These are phyloP conservation scores for Drosophila simulans DNA, from an alignment of 1,140 invertebrate species.

Conservation along the genomic window DNA sequence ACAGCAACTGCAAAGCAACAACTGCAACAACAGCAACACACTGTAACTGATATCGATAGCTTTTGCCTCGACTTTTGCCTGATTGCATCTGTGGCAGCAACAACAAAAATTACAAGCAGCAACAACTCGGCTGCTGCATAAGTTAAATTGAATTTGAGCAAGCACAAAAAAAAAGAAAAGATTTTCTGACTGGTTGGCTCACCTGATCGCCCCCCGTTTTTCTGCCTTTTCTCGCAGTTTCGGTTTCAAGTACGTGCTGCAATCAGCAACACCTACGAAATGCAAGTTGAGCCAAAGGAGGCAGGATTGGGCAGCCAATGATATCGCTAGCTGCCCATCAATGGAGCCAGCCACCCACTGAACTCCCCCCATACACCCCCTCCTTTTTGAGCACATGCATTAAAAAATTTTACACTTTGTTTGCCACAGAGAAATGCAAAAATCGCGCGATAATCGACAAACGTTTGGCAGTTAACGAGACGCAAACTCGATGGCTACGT, in stretches of 20 bases:
- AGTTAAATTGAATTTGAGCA: slow-evolving; percentile 78
- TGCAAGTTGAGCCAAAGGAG: slow-evolving; percentile 14
- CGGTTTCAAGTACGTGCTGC: slow-evolving; percentile 72
- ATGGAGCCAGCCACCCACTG: slow-evolving; percentile 65
- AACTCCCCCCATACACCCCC: background rate
- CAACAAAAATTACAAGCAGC: slow-evolving; percentile 64
- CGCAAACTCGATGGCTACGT: slow-evolving; percentile 52
- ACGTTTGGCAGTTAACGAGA: slow-evolving; percentile 75
- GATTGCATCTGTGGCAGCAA: slow-evolving; percentile 80
- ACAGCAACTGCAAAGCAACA: slow-evolving; percentile 34
- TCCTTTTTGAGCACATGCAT: slow-evolving; percentile 61
- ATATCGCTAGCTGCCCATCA: slow-evolving; percentile 73
- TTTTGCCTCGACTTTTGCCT: slow-evolving; percentile 71
- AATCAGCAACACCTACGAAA: slow-evolving; percentile 81
- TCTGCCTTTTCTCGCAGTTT: slow-evolving; percentile 17
- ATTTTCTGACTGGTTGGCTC: slow-evolving; percentile 46
- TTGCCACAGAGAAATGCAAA: slow-evolving; percentile 64
- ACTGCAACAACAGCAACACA: slow-evolving; percentile 21
- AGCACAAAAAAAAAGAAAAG: slow-evolving; percentile 28
- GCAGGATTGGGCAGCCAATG: slow-evolving; percentile 50
- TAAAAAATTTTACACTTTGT: slow-evolving; percentile 84
- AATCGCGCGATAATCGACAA: slow-evolving; percentile 77
- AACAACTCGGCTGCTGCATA: slow-evolving; percentile 51
- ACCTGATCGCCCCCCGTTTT: slow-evolving; percentile 31
- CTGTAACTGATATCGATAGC: slow-evolving; percentile 76